Evolutionary conservation across 2,888 invertebrate genomes (phyloP), one percentile per base, ranked within the genome.

Genomic region (Cataglyphis altisquamis): DNA sequence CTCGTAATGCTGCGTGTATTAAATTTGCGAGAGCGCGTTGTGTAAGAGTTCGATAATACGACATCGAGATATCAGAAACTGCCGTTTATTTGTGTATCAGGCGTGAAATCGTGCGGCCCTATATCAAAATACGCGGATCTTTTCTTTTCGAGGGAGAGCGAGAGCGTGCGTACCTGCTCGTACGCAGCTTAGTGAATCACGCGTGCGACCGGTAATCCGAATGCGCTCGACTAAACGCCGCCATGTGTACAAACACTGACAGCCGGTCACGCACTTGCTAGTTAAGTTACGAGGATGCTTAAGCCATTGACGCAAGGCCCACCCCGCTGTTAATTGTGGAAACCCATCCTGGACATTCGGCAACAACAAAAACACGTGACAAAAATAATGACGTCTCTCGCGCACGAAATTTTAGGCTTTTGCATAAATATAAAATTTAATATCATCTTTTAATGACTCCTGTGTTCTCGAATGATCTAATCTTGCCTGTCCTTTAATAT

Each of bases 161-260:
- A 41, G 41, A 72, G 74, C 63, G 36, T 75, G 78, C 63, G 89
- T 90, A 90, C 90, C 89, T 91, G 89, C 83, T 85, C 83, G 77
- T 84, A 84, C 57, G 55, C 82, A 57, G 84, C 77, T 55, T 77
- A 91, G 90, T 89, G 90, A 89, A 87, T 89, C 90, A 89, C 90
- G 75, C 90, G 82, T 85, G 48, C 82, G 86, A 86, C 87, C 87
- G 87, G 86, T 92, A 93, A 92, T 92, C 91, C 89, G 87, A 89
- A 89, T 90, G 90, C 89, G 91, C 90, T 91, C 90, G 87, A 88
- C 91, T 92, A 93, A 92, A 93, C 87, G 90, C 82, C 90, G 93
- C 93, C 94, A 94, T 94, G 94, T 94, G 94, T 94, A 94, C 94
- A 94, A 94, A 94, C 94, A 94, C 89, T 92, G 93, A 93, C 94